Evolutionary conservation across 2,797 vertebrate genomes (phyloP).

Genomic region (Schizopygopsis pylzovi): DNA sequence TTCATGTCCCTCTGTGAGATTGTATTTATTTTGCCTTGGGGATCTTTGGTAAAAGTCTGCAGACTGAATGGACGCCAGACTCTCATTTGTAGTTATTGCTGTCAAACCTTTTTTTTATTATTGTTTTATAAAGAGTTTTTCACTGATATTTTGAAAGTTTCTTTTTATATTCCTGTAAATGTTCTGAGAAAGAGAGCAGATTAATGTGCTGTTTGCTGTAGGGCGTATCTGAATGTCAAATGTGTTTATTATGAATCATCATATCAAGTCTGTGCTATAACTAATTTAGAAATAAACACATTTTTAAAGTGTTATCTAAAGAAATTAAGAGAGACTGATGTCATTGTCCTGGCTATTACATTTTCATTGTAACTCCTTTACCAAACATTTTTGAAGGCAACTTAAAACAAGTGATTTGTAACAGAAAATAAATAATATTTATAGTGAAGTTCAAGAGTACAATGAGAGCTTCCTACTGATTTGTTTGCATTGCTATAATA

Average conservation of each 20-base stretch:
- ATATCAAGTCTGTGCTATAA: neutral
- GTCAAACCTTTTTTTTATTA: conserved; percentile 3
- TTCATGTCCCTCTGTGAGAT: neutral
- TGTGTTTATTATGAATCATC: conserved; percentile 5
- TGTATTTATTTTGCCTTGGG: neutral
- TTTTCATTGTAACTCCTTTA: neutral
- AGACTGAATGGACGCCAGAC: neutral
- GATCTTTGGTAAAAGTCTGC: neutral
- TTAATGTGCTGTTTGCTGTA: conserved; percentile 8
- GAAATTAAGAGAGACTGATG: neutral
- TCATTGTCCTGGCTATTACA: neutral
- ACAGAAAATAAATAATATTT: neutral
- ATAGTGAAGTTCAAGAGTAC: no score
- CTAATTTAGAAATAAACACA: neutral
- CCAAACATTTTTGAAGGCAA: neutral
- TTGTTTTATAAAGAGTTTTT: conserved; percentile 36
- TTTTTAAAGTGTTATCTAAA: conserved; percentile 24
- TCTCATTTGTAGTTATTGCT: neutral
- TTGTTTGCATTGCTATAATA: no score
- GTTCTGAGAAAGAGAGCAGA: neutral
- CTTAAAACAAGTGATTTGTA: neutral
- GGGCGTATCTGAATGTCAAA: neutral
- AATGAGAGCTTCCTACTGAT: no score
- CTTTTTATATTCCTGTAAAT: neutral
- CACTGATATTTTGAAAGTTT: conserved; percentile 10